These are phyloP conservation scores for Cotesia chilonis DNA, from an alignment of 1,140 invertebrate species.

Conservation along the genomic window DNA sequence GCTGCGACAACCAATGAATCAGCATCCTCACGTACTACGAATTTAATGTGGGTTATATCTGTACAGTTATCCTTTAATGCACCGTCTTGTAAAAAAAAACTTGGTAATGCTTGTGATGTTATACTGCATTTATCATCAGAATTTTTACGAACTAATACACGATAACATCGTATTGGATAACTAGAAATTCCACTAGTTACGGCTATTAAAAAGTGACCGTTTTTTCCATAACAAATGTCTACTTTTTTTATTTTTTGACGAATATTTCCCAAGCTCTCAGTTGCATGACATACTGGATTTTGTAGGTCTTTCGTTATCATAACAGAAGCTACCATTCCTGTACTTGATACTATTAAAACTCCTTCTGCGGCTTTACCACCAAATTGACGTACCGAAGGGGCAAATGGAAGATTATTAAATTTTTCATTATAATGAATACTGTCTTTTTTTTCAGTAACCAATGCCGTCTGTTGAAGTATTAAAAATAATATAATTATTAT, in stretches of 20 bases:
- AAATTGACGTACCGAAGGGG: slow-evolving; percentile 85
- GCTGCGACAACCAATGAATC: slow-evolving; percentile 82
- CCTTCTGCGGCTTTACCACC: slow-evolving; percentile 85
- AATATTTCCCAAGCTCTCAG: slow-evolving; percentile 77
- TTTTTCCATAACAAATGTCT: slow-evolving; percentile 79
- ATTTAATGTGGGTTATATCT: slow-evolving; percentile 77
- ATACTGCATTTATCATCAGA: slow-evolving; percentile 69
- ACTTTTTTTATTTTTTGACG: slow-evolving; percentile 79
- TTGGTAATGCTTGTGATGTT: slow-evolving; percentile 78
- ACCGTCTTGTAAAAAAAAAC: slow-evolving; percentile 79
- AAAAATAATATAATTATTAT: slow-evolving; percentile 15
- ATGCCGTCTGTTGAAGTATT: slow-evolving; percentile 47
- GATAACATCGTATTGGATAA: slow-evolving; percentile 79
- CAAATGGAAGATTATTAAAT: slow-evolving; percentile 78
- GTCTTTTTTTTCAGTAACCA: slow-evolving; percentile 82
- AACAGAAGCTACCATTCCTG: slow-evolving; percentile 82
- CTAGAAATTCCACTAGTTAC: slow-evolving; percentile 74
- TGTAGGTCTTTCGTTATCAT: slow-evolving; percentile 67
- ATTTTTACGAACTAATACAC: slow-evolving; percentile 71
- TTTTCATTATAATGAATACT: slow-evolving; percentile 83
- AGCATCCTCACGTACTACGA: slow-evolving; percentile 81
- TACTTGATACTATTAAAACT: slow-evolving; percentile 81
- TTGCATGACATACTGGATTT: slow-evolving; percentile 63
- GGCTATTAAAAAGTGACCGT: slow-evolving; percentile 82
- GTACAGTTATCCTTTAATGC: slow-evolving; percentile 64